A percentile compares a stretch with the other conserved stretches of the same genome.
These are phyloP conservation scores for Scaptodrosophila latifasciaeformis DNA, from an alignment of 2,888 invertebrate genomes.

Conservation along the genomic window DNA sequence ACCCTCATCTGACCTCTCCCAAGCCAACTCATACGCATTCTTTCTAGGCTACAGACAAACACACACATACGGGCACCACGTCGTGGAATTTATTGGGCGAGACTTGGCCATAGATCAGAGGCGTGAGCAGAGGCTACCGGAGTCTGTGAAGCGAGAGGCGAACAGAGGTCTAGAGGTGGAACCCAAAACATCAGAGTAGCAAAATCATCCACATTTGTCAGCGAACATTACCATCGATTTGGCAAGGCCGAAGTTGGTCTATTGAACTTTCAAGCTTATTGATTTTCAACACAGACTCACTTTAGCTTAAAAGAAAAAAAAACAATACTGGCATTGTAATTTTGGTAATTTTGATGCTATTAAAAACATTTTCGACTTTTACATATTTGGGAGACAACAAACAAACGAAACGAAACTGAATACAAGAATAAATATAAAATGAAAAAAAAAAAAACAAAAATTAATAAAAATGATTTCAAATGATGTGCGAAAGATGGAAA, in stretches of 20 bases:
- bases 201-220: not conserved
- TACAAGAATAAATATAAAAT: conserved; percentile 3
- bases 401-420: not conserved
- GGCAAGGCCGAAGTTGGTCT: conserved; percentile 17
- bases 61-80: no score
- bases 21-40: conserved; percentile 21
- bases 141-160: no score
- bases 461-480: conserved; percentile 41
- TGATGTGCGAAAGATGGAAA: conserved; percentile 47
- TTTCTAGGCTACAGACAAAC: conserved; percentile 46
- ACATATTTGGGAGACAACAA: not conserved
- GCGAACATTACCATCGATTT: conserved; percentile 7
- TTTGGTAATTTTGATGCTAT: conserved; percentile 67
- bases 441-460: conserved; percentile 33
- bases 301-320: no score
- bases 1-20: not conserved
- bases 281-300: conserved; percentile 37
- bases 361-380: conserved; percentile 48
- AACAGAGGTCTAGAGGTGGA: not conserved
- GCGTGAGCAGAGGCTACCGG: conserved; percentile 1
- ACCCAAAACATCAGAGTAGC: not conserved
- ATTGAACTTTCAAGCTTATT: conserved; percentile 59
- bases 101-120: conserved; percentile 57
- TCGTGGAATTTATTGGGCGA: conserved; percentile 52
- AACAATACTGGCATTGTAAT: conserved; percentile 55